phyloP scores from a whole-genome alignment of 1,140 invertebrate genomes.

The Drosophila nasuta region DNA sequence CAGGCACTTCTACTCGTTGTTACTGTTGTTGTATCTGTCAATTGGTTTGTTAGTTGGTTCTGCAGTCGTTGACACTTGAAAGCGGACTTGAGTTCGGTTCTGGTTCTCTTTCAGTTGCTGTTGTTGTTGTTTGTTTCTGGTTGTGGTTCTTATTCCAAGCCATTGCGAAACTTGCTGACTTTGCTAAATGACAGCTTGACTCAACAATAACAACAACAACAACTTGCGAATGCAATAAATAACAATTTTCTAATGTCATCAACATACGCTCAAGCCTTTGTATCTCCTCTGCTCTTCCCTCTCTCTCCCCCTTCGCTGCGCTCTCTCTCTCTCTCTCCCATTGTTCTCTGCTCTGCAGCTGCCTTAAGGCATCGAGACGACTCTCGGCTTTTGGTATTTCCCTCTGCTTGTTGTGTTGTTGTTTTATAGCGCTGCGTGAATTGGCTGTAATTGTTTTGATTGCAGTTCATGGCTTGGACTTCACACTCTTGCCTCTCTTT shows the following conservation, averaged over 20 bases:
- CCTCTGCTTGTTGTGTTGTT: conserved; percentile 40
- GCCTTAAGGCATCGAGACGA: conserved; percentile 4
- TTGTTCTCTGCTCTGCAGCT: conserved; percentile 28
- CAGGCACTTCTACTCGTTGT: conserved; percentile 30
- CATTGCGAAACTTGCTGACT: conserved; percentile 43
- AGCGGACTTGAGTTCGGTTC: conserved; percentile 41
- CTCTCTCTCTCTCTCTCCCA: background rate
- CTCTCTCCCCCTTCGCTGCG: background rate
- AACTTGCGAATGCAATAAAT: conserved; percentile 78
- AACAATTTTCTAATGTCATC: conserved; percentile 83
- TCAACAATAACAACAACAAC: conserved; percentile 49
- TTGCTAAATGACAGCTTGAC: conserved; percentile 47
- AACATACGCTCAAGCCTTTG: conserved; percentile 56
- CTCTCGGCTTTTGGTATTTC: conserved; percentile 6
- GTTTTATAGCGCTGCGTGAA: conserved; percentile 70
- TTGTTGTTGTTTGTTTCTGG: conserved; percentile 15
- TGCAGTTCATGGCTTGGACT: conserved; percentile 73
- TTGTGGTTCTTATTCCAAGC: conserved; percentile 14
- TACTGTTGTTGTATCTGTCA: conserved; percentile 55
- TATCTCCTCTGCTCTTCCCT: conserved; percentile 1
- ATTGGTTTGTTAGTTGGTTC: conserved; percentile 73
- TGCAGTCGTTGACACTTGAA: conserved; percentile 77
- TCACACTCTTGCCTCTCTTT: conserved; percentile 35
- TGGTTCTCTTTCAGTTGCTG: conserved; percentile 15
- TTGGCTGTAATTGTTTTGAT: conserved; percentile 82